phyloP scores from a whole-genome alignment of 2,888 invertebrate species.

The Macrophya alboannulata region DNA sequence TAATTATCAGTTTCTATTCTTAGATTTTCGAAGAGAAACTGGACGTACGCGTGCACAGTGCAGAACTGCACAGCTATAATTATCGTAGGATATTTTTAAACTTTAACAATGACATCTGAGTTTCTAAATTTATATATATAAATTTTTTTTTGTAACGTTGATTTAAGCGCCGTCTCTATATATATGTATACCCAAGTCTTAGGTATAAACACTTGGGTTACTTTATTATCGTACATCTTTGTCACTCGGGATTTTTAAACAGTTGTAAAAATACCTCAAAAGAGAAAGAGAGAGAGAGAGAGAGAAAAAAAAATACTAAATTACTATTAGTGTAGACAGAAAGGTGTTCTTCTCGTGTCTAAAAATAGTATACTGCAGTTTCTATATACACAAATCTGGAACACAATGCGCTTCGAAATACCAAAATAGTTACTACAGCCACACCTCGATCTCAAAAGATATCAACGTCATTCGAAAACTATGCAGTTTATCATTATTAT shows the following conservation, averaged over 20 bases:
- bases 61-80: not conserved
- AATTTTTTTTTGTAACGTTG: not conserved
- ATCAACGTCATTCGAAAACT: not conserved
- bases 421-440: conserved; percentile 65
- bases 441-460: not conserved
- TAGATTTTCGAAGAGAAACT: not conserved
- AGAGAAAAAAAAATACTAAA: not conserved
- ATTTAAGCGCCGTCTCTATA: not conserved
- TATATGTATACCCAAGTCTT: too few relatives aligned
- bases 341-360: not conserved
- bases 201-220: not conserved
- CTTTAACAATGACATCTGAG: not conserved
- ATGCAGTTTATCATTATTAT: not conserved
- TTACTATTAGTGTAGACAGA: not conserved
- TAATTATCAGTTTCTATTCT: not conserved
- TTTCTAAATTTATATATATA: not conserved
- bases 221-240: not conserved
- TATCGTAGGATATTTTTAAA: not conserved
- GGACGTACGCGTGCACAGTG: too few relatives aligned
- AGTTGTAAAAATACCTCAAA: not conserved
- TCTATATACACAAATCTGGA: not conserved
- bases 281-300: not conserved
- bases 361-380: not conserved
- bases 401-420: conserved; percentile 32
- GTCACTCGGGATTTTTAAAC: not conserved